These are phyloP conservation scores for Indicator indicator DNA, from an alignment of 2,113 vertebrate species.

Conservation along the genomic window DNA sequence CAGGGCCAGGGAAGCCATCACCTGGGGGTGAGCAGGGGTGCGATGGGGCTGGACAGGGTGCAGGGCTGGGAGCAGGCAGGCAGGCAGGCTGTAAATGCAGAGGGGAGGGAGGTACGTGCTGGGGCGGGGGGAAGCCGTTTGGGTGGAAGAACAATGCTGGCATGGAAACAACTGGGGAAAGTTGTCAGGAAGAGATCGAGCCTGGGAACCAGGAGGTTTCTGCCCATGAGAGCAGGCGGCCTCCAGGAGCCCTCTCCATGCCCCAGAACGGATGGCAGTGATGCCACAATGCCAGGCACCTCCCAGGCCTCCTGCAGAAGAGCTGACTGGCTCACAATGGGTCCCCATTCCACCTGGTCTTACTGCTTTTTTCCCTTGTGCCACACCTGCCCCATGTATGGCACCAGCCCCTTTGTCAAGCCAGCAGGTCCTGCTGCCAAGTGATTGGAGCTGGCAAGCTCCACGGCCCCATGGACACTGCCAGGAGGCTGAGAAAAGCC, in stretches of 20 bases:
- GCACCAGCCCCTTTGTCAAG: background rate
- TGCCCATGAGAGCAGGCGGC: background rate
- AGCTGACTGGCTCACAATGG: accelerated
- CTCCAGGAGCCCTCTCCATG: background rate
- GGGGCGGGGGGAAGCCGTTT: background rate
- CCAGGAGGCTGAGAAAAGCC: background rate
- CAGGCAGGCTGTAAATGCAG: background rate
- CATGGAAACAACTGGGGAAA: background rate
- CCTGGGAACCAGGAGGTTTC: background rate
- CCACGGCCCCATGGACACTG: background rate
- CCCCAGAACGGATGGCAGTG: background rate
- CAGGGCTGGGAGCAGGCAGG: background rate
- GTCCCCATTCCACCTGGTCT: accelerated
- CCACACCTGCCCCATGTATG: background rate
- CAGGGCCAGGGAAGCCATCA: accelerated
- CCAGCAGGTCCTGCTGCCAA: background rate
- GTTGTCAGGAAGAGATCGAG: background rate
- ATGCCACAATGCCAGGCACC: accelerated
- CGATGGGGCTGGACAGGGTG: background rate
- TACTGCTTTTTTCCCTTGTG: accelerated
- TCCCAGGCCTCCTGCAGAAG: background rate
- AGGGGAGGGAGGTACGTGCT: background rate
- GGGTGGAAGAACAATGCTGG: slow-evolving; percentile 47
- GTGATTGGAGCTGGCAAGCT: background rate
- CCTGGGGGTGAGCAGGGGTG: background rate